Evolutionary conservation across 2,888 invertebrate species (phyloP).

Genomic region (Synergus laeviventris): DNA sequence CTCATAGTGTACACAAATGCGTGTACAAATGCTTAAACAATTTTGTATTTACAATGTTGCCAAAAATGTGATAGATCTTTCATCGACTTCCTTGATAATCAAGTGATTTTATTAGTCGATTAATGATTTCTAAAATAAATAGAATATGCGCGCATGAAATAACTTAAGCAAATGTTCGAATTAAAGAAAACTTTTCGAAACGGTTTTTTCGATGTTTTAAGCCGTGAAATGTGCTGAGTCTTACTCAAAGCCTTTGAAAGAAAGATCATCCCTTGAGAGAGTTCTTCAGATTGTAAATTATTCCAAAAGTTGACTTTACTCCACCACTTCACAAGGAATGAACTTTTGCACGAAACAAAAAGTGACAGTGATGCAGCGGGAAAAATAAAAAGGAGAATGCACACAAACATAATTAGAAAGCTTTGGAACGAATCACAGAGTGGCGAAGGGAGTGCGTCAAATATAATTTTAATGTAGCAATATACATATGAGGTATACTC

Average conservation of each 20-base stretch:
- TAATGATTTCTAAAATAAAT: neutral
- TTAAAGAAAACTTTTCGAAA: neutral
- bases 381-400: constrained; percentile 44
- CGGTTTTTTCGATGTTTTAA: neutral
- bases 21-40: too few species aligned
- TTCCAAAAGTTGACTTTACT: neutral
- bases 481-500: constrained; percentile 43
- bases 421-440: constrained; percentile 49
- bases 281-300: neutral
- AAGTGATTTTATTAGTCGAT: neutral
- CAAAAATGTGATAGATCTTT: neutral
- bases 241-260: constrained; percentile 16
- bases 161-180: neutral
- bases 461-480: constrained; percentile 38
- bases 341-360: constrained; percentile 16
- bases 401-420: constrained; percentile 46
- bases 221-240: constrained; percentile 40
- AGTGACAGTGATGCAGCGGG: constrained; percentile 36
- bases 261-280: constrained; percentile 13
- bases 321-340: constrained; percentile 26
- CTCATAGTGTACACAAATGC: neutral
- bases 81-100: neutral
- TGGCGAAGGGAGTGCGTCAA: constrained; percentile 30
- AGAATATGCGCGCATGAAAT: neutral
- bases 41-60: neutral